A percentile compares a stretch with the other conserved stretches of the same genome.
Conservation (phyloP, 2,113 vertebrate genomes). For the Cepphus grylle region DNA sequence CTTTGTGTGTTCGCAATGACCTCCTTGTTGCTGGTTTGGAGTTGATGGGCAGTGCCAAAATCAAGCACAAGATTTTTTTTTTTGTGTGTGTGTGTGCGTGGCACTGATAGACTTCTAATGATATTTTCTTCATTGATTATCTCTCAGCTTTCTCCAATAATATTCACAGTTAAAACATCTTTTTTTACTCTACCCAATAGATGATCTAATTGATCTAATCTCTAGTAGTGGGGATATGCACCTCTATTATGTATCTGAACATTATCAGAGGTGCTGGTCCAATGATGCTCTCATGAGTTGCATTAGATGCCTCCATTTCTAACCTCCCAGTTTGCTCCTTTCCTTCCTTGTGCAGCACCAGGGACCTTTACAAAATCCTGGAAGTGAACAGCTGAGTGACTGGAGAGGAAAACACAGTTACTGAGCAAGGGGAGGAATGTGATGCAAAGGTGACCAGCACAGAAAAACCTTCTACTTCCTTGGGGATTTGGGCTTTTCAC, state of each 20-base stretch:
- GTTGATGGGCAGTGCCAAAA: not conserved
- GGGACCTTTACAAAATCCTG: not conserved
- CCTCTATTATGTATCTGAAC: not conserved
- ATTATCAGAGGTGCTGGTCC: not conserved
- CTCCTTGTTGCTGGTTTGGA: not conserved
- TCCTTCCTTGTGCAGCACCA: not conserved
- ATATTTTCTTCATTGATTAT: not conserved
- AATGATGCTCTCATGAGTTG: not conserved
- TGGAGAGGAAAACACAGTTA: not conserved
- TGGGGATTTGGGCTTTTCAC: rapidly evolving
- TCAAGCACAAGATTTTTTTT: not conserved
- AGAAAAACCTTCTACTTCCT: not conserved
- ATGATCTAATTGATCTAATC: not conserved
- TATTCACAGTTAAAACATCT: not conserved
- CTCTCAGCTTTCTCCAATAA: not conserved
- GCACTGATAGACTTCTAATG: not conserved
- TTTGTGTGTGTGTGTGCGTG: not conserved
- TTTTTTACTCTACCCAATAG: not conserved
- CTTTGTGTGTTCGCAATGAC: not conserved
- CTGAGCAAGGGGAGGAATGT: not conserved
- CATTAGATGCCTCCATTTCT: not conserved
- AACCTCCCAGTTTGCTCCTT: not conserved
- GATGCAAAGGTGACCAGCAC: not conserved
- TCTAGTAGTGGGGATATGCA: not conserved
- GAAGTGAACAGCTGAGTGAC: not conserved